Percentiles rank a stretch among this genome's conserved stretches.
phyloP scores from a whole-genome alignment of 2,888 invertebrate genomes.

The Brenthis daphne region DNA sequence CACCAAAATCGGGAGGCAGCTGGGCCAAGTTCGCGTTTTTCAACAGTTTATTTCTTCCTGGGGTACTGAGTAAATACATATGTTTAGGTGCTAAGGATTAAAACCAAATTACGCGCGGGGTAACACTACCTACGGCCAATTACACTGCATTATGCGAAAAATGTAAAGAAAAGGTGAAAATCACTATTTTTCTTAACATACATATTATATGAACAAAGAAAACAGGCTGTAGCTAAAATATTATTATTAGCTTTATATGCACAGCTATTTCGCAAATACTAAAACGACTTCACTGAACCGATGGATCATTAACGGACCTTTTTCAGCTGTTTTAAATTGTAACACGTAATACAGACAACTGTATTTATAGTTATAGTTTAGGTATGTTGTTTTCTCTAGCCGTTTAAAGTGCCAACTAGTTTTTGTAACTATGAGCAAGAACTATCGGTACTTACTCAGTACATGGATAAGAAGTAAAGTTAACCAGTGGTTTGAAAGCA shows the following conservation, averaged over 20 bases:
- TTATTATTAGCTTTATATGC: neutral
- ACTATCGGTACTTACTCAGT: constrained; percentile 64
- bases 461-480: constrained; percentile 75
- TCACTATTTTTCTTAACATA: no score
- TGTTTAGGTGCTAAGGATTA: neutral
- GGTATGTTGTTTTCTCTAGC: neutral
- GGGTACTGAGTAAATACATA: constrained; percentile 54
- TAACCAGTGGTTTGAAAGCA: constrained; percentile 70
- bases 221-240: neutral
- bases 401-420: neutral
- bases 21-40: constrained; percentile 67
- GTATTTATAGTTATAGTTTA: no score
- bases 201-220: no score
- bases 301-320: no score
- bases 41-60: constrained; percentile 71
- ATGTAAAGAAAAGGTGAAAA: no score
- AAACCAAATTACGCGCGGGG: neutral
- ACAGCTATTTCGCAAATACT: no score
- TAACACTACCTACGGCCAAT: no score
- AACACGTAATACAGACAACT: no score
- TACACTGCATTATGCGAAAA: no score
- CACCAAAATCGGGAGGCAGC: constrained; percentile 65
- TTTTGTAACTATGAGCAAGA: neutral
- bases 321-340: no score
- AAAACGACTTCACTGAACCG: no score